phyloP scores from a whole-genome alignment of 2,888 invertebrate species.

The Eristalis arbustorum region DNA sequence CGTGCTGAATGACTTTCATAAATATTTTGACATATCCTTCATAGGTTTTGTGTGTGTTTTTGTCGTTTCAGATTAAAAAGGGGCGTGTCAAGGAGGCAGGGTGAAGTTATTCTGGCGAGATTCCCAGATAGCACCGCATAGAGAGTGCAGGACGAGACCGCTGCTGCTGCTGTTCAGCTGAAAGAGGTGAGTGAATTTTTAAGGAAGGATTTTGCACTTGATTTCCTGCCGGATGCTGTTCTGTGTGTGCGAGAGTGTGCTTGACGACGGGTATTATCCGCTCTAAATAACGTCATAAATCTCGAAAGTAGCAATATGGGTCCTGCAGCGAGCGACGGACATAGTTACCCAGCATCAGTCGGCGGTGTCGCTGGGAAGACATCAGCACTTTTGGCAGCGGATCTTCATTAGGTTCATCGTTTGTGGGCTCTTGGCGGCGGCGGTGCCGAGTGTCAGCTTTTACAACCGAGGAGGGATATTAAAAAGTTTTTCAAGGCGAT shows the following conservation, averaged over 20 bases:
- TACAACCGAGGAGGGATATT: slow-evolving; percentile 33
- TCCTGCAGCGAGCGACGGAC: neutral
- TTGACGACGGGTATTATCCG: slow-evolving; percentile 29
- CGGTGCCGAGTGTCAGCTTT: slow-evolving; percentile 13
- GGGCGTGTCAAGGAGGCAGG: neutral
- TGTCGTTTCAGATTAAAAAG: slow-evolving; percentile 20
- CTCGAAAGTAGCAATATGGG: slow-evolving; percentile 16
- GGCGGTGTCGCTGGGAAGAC: neutral
- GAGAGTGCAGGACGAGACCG: neutral
- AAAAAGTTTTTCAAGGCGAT: slow-evolving; percentile 21
- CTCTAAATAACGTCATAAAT: slow-evolving; percentile 51
- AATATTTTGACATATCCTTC: slow-evolving; percentile 45
- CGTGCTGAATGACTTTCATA: slow-evolving; percentile 35
- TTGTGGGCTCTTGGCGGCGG: neutral
- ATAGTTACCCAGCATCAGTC: neutral
- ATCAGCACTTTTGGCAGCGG: slow-evolving; percentile 24
- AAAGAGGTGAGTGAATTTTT: slow-evolving; percentile 12
- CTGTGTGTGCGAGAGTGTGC: neutral
- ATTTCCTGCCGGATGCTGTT: slow-evolving; percentile 19
- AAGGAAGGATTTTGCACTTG: neutral
- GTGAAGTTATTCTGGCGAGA: slow-evolving; percentile 30
- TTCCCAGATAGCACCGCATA: slow-evolving; percentile 23
- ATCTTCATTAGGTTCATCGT: slow-evolving; percentile 41
- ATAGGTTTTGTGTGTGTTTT: neutral
- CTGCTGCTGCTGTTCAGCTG: neutral